phyloP scores from a whole-genome alignment of 2,113 vertebrate genomes.

The Rostratula benghalensis region DNA sequence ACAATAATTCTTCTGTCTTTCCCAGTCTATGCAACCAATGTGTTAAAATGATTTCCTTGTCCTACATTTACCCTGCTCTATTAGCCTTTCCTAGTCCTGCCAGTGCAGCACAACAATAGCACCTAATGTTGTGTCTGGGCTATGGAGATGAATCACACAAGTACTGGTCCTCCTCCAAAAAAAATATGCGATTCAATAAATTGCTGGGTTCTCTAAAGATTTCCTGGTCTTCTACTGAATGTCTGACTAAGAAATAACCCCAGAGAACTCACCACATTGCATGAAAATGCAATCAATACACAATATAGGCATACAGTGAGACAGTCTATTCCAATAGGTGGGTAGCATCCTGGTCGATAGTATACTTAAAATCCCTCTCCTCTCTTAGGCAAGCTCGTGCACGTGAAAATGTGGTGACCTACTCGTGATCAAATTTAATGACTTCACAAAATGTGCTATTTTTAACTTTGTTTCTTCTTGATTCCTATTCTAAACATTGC shows the following conservation, averaged over 20 bases:
- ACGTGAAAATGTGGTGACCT: not conserved
- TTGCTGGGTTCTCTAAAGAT: not conserved
- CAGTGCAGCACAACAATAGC: not conserved
- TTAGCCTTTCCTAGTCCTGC: not conserved
- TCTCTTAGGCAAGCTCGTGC: not conserved
- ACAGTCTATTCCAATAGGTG: not conserved
- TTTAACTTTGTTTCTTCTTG: not conserved
- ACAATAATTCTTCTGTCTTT: not conserved
- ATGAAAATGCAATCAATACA: not conserved
- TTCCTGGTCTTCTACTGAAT: not conserved
- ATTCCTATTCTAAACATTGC: not conserved
- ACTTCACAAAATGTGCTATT: not conserved
- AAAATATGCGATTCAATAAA: not conserved
- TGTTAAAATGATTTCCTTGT: not conserved
- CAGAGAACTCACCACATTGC: not conserved
- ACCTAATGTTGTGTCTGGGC: not conserved
- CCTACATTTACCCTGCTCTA: not conserved
- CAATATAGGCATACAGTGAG: not conserved
- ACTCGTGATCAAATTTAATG: not conserved
- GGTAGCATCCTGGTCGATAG: fast-evolving
- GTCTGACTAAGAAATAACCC: not conserved
- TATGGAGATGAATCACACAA: not conserved
- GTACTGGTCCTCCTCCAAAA: not conserved
- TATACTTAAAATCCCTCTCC: not conserved
- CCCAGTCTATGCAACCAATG: not conserved